Percentiles rank a stretch among this genome's conserved stretches.
Conservation (phyloP, 2,113 vertebrate species). For the Regulus satrapa region DNA sequence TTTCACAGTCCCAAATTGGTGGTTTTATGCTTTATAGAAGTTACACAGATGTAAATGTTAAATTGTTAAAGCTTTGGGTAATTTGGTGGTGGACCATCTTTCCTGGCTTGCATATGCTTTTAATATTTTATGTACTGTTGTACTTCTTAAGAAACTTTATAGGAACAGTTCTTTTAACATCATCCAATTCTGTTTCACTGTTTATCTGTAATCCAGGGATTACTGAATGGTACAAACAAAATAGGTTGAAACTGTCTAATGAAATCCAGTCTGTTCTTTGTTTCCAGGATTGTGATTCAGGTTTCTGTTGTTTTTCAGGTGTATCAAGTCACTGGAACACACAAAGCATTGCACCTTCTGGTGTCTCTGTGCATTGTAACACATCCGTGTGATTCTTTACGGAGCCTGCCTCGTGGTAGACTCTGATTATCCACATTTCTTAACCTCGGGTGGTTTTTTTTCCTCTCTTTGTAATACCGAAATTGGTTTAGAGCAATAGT, state of each 20-base stretch:
- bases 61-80: neutral
- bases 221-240: neutral
- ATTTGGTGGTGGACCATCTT: neutral
- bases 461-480: neutral
- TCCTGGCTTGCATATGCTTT: neutral
- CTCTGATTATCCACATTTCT: neutral
- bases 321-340: neutral
- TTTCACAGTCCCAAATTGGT: neutral
- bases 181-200: neutral
- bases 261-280: neutral
- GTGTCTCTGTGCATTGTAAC: neutral
- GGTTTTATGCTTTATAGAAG: neutral
- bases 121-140: neutral
- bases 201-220: neutral
- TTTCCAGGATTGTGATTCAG: neutral
- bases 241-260: neutral
- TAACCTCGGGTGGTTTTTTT: rapidly evolving
- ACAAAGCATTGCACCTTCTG: rapidly evolving
- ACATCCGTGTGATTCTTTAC: neutral
- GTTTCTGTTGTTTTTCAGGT: neutral
- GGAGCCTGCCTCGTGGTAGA: neutral
- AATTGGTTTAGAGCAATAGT: neutral
- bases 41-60: neutral
- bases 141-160: neutral
- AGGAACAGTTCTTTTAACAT: neutral